These are phyloP conservation scores for Buphagus erythrorhynchus DNA, from an alignment of 2,797 vertebrate species.

Conservation along the genomic window DNA sequence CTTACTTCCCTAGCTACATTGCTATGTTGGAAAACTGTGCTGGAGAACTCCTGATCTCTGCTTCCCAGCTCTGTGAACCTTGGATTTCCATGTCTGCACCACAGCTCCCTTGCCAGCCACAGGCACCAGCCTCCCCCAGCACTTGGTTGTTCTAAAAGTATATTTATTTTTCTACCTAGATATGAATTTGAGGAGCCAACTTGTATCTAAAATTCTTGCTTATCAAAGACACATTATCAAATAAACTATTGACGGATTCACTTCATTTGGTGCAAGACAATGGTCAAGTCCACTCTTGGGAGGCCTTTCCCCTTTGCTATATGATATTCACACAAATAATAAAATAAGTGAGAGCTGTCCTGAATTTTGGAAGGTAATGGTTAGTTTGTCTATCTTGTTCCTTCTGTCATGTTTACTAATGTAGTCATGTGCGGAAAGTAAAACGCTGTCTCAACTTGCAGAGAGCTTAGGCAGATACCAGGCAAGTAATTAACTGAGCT, in stretches of 20 bases:
- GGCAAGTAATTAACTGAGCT: background rate
- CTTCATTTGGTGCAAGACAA: background rate
- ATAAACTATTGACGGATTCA: background rate
- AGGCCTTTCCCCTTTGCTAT: background rate
- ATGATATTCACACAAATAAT: background rate
- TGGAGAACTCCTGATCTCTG: background rate
- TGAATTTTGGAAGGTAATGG: background rate
- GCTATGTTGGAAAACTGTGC: background rate
- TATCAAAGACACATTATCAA: background rate
- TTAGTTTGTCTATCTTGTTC: background rate
- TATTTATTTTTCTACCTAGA: background rate
- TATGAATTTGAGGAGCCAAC: background rate
- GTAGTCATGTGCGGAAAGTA: background rate
- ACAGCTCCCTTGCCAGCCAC: rapidly evolving
- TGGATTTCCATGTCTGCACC: background rate
- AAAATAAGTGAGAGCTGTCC: background rate
- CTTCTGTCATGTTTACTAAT: background rate
- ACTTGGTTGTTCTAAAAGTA: background rate
- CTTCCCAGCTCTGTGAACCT: rapidly evolving
- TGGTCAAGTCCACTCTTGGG: background rate
- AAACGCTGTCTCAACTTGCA: background rate
- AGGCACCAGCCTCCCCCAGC: too few relatives aligned
- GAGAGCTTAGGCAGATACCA: background rate
- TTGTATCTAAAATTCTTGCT: background rate
- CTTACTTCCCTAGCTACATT: background rate